Base-by-base conservation (phyloP, 2,797 vertebrate species). In the Macropodus opercularis region DNA sequence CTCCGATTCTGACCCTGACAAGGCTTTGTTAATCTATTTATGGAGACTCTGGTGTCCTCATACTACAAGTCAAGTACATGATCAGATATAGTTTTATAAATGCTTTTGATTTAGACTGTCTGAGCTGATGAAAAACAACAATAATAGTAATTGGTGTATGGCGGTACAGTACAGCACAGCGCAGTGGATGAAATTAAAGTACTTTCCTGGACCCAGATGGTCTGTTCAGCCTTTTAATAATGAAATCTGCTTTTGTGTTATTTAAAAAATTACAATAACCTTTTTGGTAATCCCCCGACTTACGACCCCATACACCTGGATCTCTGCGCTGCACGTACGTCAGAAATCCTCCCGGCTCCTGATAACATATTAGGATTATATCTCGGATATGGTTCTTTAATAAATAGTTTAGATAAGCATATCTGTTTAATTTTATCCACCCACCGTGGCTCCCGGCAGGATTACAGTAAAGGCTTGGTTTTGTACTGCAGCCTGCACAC, bases 211-310 rank as follows among this genome's bases (percentile, higher is more conserved):
- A 81, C 85, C 79, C 92, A 92, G 90, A 91, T 92, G 91, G 88
- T 83, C 85, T 19, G 41, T 77, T 84, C 85, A 86, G 85, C 81
- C 83, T 91, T 92, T 89, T 90, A 92, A 93, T 88, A 85, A 86
- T 89, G 89, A 97, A 98, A 96, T 95, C 96, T 96, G 94, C 93
- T 95, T 93, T 91, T 93, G 84, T 90, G 87, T 95, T 94, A 92
- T 93, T 95, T 88, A 91, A 90, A 92, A 90, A 89, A 94, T 90
- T 90, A 94, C 89, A 83, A 91, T 93, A 92, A 88, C 80, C 91
- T 89, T 89, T 90, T 57, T 52, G 51, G 62, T 96, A 96, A 98
- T 96, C 94, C 90, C 76, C 85, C 82, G 92, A 93, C 84, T 93
- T 95, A 90, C 85, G 85, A 91, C 92, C 93, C 88, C 50, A 92